phyloP scores from a whole-genome alignment of 2,113 vertebrate genomes.

The Phylloscopus whistleri region DNA sequence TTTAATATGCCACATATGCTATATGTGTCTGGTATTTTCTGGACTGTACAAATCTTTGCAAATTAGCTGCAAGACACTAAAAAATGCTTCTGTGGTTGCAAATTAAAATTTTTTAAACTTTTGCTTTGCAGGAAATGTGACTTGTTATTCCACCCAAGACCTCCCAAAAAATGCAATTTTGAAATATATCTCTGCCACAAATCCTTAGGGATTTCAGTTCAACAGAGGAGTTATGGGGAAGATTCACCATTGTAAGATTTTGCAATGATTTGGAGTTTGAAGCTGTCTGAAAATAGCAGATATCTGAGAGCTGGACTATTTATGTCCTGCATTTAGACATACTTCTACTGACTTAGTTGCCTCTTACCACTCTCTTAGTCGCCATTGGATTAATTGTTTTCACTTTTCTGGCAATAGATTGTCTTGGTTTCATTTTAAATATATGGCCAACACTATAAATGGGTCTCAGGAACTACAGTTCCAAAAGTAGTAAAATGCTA shows the following conservation, averaged over 20 bases:
- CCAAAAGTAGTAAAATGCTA: neutral
- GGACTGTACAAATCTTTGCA: neutral
- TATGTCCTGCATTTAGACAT: neutral
- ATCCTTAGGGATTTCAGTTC: conserved; percentile 10
- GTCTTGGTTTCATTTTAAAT: neutral
- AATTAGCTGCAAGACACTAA: neutral
- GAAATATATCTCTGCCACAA: conserved; percentile 43
- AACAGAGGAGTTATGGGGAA: conserved; percentile 3
- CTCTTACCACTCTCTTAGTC: neutral
- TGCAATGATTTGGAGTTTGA: conserved; percentile 13
- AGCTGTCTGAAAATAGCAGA: conserved; percentile 18
- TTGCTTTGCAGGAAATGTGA: conserved; percentile 37
- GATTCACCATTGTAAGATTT: conserved; percentile 28
- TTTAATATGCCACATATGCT: neutral
- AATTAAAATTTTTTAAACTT: conserved; percentile 30
- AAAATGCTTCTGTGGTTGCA: conserved; percentile 23
- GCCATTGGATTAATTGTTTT: neutral
- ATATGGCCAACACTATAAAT: neutral
- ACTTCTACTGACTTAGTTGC: neutral
- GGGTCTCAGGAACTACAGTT: neutral
- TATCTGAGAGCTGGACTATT: neutral
- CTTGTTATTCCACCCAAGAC: conserved; percentile 1
- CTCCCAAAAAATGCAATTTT: neutral
- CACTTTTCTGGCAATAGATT: neutral
- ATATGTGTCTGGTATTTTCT: neutral